These are phyloP conservation scores for Mechanitis messenoides DNA, from an alignment of 2,888 invertebrate species.

Conservation along the genomic window DNA sequence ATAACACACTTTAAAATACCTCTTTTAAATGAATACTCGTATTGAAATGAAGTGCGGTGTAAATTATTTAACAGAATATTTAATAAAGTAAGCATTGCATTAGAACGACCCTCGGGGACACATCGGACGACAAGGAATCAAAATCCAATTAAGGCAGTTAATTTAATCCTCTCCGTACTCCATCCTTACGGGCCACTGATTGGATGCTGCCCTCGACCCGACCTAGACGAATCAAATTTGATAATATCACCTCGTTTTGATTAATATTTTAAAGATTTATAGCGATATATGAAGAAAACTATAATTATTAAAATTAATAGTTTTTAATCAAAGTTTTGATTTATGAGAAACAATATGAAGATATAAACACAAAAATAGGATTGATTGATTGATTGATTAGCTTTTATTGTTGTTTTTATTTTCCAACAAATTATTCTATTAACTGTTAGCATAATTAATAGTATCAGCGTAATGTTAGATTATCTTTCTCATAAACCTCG, in stretches of 20 bases:
- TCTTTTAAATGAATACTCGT: background rate
- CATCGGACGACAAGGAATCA: slow-evolving; percentile 70
- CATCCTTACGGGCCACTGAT: slow-evolving; percentile 54
- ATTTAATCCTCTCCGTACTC: slow-evolving; percentile 72
- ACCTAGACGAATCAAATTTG: slow-evolving; percentile 5
- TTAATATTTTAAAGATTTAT: background rate
- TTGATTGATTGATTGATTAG: no score
- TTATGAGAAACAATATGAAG: no score
- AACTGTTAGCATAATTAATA: no score
- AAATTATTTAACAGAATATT: slow-evolving; percentile 18
- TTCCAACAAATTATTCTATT: no score
- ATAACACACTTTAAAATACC: no score
- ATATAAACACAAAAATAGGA: no score
- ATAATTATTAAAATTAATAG: background rate
- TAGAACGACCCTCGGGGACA: slow-evolving; percentile 44
- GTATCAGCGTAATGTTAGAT: no score
- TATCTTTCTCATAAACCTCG: no score
- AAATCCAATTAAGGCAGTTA: slow-evolving; percentile 77
- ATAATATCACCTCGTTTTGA: slow-evolving; percentile 3
- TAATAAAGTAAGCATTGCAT: slow-evolving; percentile 25
- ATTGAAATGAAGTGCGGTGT: background rate
- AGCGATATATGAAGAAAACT: background rate
- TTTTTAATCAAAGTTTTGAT: background rate
- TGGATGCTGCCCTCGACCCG: slow-evolving; percentile 44
- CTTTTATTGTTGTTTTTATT: no score